A percentile compares a stretch with the other conserved stretches of the same genome.
Conservation (phyloP, 2,113 vertebrate genomes). For the Mixornis gularis region DNA sequence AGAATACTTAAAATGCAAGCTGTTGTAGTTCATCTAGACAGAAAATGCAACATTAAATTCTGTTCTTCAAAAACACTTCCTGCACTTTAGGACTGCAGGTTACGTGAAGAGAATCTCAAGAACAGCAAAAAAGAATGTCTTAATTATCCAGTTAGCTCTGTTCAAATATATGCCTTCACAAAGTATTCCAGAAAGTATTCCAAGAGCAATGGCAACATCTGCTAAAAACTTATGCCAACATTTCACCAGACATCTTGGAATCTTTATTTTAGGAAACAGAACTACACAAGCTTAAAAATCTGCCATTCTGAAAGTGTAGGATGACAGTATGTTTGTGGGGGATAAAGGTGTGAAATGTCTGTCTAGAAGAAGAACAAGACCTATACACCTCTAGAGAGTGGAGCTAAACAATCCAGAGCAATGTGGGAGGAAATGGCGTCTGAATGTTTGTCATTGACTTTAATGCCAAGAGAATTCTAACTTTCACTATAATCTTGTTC, state of each 20-base stretch:
- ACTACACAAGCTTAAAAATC: constrained; percentile 55
- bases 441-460: constrained; percentile 57
- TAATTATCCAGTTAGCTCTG: constrained; percentile 24
- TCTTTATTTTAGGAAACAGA: constrained; percentile 71
- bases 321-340: constrained; percentile 69
- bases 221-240: constrained; percentile 66
- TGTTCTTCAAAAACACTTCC: neutral
- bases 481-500: constrained; percentile 35
- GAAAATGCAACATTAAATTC: neutral
- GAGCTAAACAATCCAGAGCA: constrained; percentile 66
- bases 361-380: constrained; percentile 70
- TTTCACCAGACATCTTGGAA: constrained; percentile 63
- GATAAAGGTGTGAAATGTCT: constrained; percentile 73
- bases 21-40: neutral
- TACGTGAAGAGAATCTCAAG: neutral
- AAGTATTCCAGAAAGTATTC: constrained; percentile 58
- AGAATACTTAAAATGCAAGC: constrained; percentile 20
- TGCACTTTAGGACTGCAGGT: neutral
- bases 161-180: constrained; percentile 21
- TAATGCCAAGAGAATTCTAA: constrained; percentile 47
- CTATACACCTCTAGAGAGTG: constrained; percentile 63
- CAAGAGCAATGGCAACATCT: constrained; percentile 69
- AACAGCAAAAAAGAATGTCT: constrained; percentile 8
- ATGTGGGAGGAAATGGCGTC: constrained; percentile 51
- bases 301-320: constrained; percentile 66